Conservation (phyloP, 2,113 vertebrate genomes). For the Paramormyrops kingsleyae region DNA sequence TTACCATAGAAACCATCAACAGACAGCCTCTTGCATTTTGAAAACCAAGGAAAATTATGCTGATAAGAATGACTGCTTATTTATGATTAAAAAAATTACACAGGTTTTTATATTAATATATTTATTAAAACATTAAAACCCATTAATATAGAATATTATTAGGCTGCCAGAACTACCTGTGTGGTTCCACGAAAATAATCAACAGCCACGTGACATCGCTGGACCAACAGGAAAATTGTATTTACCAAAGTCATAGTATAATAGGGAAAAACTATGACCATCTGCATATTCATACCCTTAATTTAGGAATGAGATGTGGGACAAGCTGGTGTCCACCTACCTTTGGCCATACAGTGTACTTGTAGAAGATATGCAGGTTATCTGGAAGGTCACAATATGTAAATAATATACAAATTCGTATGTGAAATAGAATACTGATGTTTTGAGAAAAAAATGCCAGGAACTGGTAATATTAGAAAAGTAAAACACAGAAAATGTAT, state of each 20-base stretch:
- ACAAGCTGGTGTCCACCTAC: neutral
- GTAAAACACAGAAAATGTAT: neutral
- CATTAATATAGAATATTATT: neutral
- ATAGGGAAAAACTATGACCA: neutral
- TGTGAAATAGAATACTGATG: neutral
- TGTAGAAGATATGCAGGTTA: neutral
- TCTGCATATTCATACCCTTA: neutral
- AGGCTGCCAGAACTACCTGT: neutral
- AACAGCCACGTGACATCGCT: neutral
- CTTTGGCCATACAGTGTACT: neutral
- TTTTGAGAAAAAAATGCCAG: neutral
- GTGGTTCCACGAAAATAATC: neutral
- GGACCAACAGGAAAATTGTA: neutral
- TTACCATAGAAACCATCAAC: neutral
- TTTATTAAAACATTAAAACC: neutral
- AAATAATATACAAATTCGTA: neutral
- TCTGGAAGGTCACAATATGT: neutral
- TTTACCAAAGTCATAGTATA: neutral
- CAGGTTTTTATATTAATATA: neutral
- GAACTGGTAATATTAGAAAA: neutral
- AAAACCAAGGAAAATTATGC: neutral
- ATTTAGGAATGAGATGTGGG: neutral
- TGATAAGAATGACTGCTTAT: neutral
- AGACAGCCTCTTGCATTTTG: neutral
- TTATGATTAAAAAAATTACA: neutral